Conservation (phyloP, 2,113 vertebrate species). For the Oxygymnocypris stewartii region DNA sequence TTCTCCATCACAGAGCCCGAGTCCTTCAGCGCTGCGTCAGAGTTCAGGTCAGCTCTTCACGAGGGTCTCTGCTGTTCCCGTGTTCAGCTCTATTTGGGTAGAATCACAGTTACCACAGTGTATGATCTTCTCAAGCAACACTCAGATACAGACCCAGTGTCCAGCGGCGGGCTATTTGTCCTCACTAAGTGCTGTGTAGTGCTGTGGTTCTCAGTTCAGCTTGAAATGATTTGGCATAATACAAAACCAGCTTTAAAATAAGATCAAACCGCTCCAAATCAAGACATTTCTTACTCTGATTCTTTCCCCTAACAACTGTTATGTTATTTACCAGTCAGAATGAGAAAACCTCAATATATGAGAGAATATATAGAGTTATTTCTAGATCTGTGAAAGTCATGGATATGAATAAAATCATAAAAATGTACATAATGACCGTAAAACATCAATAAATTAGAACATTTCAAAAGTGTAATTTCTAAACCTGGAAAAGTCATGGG, state of each 20-base stretch:
- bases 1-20: slow-evolving; percentile 97
- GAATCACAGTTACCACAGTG: not conserved
- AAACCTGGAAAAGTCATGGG: no score
- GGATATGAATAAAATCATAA: no score
- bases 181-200: not conserved
- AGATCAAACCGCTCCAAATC: not conserved
- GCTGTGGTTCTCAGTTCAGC: not conserved
- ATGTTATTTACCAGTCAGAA: not conserved
- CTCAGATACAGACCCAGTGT: not conserved
- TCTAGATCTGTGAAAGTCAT: no score
- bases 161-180: not conserved
- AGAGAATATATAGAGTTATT: no score
- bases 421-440: no score
- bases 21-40: slow-evolving; percentile 88
- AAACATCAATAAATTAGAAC: no score
- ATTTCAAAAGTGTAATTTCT: no score
- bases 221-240: no score
- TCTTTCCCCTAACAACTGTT: not conserved
- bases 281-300: not conserved
- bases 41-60: slow-evolving; percentile 81
- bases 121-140: not conserved
- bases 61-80: not conserved
- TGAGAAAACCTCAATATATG: not conserved
- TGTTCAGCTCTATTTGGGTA: not conserved
- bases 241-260: not conserved